Evolutionary conservation across 2,797 vertebrate genomes (phyloP).

Genomic region (Gastrophryne carolinensis): DNA sequence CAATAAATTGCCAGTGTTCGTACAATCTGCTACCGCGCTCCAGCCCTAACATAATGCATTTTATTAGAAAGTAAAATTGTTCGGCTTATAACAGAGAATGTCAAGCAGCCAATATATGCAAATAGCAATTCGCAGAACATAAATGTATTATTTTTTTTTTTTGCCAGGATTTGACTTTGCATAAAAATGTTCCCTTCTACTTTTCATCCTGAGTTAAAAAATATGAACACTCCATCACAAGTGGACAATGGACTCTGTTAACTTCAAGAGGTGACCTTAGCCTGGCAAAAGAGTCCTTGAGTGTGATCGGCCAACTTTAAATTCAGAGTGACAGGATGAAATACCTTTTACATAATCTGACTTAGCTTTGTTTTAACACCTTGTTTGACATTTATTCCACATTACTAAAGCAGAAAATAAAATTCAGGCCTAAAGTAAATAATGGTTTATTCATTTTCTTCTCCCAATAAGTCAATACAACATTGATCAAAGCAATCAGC

Average conservation of each 20-base stretch:
- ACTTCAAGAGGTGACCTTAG: conserved; percentile 47
- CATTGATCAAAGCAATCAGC: conserved; percentile 34
- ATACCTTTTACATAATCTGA: conserved; percentile 18
- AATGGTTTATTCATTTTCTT: conserved; percentile 30
- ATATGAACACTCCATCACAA: conserved; percentile 20
- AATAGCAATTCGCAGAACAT: background rate
- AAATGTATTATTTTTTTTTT: background rate
- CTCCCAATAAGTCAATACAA: background rate
- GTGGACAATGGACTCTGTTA: conserved; percentile 49
- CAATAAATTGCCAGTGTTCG: background rate
- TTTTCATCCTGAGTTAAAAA: background rate
- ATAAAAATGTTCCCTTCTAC: conserved; percentile 7
- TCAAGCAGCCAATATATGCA: background rate
- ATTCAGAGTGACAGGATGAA: conserved; percentile 24
- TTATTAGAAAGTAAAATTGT: conserved; percentile 9
- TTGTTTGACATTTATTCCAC: background rate
- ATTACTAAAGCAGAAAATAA: background rate
- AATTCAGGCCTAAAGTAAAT: background rate
- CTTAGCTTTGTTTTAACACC: conserved; percentile 11
- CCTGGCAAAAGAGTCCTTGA: conserved; percentile 39
- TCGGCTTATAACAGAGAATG: background rate
- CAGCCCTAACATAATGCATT: background rate
- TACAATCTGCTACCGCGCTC: background rate
- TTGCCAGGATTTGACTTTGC: background rate
- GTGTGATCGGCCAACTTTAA: conserved; percentile 28